Percentiles rank a stretch among this genome's conserved stretches.
These are phyloP conservation scores for Dusona sp. DNA, from an alignment of 2,888 invertebrate species.

Conservation along the genomic window DNA sequence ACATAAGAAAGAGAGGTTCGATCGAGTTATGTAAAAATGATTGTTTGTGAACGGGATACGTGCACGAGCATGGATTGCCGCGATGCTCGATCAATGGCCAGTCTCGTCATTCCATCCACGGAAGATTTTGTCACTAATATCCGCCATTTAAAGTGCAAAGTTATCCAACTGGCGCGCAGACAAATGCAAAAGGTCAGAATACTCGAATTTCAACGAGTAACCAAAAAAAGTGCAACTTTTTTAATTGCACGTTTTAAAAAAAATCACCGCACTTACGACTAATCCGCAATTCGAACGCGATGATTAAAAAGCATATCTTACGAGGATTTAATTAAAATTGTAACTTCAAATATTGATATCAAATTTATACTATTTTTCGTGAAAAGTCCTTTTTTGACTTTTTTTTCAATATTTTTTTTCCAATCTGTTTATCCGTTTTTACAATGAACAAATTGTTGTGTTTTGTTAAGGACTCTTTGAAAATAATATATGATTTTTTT, in stretches of 20 bases:
- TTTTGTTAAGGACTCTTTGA: too few relatives aligned
- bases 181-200: slow-evolving; percentile 74
- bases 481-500: too few relatives aligned
- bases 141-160: slow-evolving; percentile 76
- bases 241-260: not conserved
- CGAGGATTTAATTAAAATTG: too few relatives aligned
- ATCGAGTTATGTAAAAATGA: slow-evolving; percentile 24
- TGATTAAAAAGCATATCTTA: too few relatives aligned
- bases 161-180: slow-evolving; percentile 74
- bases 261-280: not conserved
- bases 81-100: slow-evolving; percentile 46
- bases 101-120: slow-evolving; percentile 43
- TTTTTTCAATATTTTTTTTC: too few relatives aligned
- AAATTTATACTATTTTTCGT: too few relatives aligned
- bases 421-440: too few relatives aligned
- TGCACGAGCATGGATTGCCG: slow-evolving; percentile 47
- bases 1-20: slow-evolving; percentile 5
- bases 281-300: too few relatives aligned
- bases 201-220: not conserved
- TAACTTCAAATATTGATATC: too few relatives aligned
- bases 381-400: too few relatives aligned
- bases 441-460: too few relatives aligned
- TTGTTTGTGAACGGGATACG: slow-evolving; percentile 58
- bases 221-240: slow-evolving; percentile 7
- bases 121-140: slow-evolving; percentile 73